A percentile compares a stretch with the other conserved stretches of the same genome.
Evolutionary conservation across 2,888 invertebrate genomes (phyloP).

Genomic region (Sthenelais limicola): DNA sequence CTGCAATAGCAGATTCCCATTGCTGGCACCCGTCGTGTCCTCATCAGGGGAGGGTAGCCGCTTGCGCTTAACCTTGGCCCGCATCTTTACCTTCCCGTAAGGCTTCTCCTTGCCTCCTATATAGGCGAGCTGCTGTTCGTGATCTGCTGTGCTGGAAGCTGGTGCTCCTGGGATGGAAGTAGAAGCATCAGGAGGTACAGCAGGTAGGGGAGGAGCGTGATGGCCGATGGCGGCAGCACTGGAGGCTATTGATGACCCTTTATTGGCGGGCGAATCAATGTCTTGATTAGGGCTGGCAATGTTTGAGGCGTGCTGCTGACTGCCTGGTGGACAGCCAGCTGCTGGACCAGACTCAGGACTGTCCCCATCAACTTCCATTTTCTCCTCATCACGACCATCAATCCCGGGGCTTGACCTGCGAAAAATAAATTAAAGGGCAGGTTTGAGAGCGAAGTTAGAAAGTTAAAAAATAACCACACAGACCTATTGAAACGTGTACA

Average conservation of each 20-base stretch:
- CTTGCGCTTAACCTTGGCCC: conserved; percentile 6
- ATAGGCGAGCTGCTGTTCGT: not conserved
- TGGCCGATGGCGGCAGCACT: conserved; percentile 5
- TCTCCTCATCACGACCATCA: conserved; percentile 24
- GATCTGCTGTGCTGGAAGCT: not conserved
- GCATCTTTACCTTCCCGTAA: conserved; percentile 2
- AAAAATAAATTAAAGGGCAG: not conserved
- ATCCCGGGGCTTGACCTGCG: not conserved
- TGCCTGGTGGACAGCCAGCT: too few species aligned
- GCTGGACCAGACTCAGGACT: conserved; percentile 16
- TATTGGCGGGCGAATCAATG: not conserved
- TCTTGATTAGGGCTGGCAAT: not conserved
- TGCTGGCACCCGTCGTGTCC: not conserved
- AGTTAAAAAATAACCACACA: too few species aligned
- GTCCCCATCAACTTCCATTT: conserved; percentile 33
- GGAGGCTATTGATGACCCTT: not conserved
- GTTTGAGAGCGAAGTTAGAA: too few species aligned
- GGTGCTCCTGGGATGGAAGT: too few species aligned
- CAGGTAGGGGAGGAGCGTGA: not conserved
- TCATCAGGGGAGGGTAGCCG: conserved; percentile 16
- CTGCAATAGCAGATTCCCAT: not conserved
- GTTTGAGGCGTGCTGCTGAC: not conserved
- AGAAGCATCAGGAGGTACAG: too few species aligned
- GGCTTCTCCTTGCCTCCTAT: not conserved
- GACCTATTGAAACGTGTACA: too few species aligned